Base-by-base conservation (phyloP, 2,888 invertebrate genomes). In the Tetrapedia diversipes region DNA sequence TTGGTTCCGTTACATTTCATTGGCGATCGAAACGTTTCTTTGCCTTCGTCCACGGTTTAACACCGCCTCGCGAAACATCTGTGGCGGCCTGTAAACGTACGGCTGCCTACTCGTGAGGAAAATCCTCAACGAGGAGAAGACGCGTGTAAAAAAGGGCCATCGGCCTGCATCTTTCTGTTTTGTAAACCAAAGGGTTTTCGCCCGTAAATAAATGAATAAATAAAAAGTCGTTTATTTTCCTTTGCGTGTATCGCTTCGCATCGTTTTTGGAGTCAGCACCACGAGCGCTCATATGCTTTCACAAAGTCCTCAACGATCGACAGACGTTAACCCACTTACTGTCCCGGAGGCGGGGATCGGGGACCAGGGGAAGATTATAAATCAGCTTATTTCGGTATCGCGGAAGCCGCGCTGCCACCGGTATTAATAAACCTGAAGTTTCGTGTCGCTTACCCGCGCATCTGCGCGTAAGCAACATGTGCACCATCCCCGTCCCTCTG, bases 371-470 rank as follows among this genome's bases (percentile, higher is more conserved):
- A 60, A 67, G 54, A 51, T 61, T 86, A 87, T 91, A 89, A 91
- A 90, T 90, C 88, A 89, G 69, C 81, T 88, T 90, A 91, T 91
- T 91, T 90, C 85, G 87, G 91, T 91, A 89, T 86, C 87, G 76
- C 91, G 90, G 90, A 91, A 90, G 91, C 82, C 63, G 59, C 70
- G 70, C 49, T 19, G 24, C 39, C 49, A n/a, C 57, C 71, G 73
- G 79, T 89, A 90, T 90, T 90, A 90, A 90, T 89, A 87, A 78
- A 89, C 81, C 71, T 72, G 51, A 75, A 70, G 79, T 79, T 64
- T 65, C 79, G 67, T 56, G 80, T 69, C 70, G 75, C 61, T 82
- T 82, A 67, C 57, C 67, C 53, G 71, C 29, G 22, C 51, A 54
- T 75, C 70, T 59, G 47, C 65, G 49, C 49, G 45, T 60, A 59